A percentile compares a stretch with the other conserved stretches of the same genome.
Conservation (phyloP, 2,888 invertebrate species). For the Megalurothrips usitatus region DNA sequence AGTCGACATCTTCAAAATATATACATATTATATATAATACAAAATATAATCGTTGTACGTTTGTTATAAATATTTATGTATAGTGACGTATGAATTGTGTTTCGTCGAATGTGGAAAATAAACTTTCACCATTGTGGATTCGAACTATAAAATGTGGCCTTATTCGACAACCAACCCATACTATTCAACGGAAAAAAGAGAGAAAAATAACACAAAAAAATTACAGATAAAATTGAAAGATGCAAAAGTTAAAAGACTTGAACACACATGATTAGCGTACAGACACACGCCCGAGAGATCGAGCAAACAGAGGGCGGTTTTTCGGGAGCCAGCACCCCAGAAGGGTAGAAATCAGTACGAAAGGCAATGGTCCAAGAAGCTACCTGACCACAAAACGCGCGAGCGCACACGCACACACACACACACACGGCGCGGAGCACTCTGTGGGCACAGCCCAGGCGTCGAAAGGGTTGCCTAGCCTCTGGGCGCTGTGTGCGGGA, state of each 20-base stretch:
- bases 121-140: neutral
- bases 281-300: neutral
- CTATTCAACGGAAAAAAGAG: neutral
- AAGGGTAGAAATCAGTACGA: neutral
- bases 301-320: too few relatives aligned
- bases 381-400: too few relatives aligned
- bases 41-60: slow-evolving; percentile 27
- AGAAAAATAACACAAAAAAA: neutral
- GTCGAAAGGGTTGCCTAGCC: too few relatives aligned
- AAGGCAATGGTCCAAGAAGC: neutral
- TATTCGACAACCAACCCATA: neutral
- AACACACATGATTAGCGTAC: neutral
- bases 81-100: slow-evolving; percentile 25
- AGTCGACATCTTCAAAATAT: slow-evolving; percentile 14
- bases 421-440: too few relatives aligned
- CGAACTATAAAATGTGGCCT: neutral
- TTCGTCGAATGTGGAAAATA: neutral
- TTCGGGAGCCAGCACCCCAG: neutral
- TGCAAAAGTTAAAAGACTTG: neutral
- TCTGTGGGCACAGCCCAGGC: too few relatives aligned
- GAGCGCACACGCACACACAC: too few relatives aligned
- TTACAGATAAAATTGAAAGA: neutral
- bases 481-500: too few relatives aligned
- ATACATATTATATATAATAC: slow-evolving; percentile 25
- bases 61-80: slow-evolving; percentile 27